Percentiles rank a stretch among this genome's conserved stretches.
phyloP scores from a whole-genome alignment of 1,140 invertebrate species.

The Trichogramma pretiosum region DNA sequence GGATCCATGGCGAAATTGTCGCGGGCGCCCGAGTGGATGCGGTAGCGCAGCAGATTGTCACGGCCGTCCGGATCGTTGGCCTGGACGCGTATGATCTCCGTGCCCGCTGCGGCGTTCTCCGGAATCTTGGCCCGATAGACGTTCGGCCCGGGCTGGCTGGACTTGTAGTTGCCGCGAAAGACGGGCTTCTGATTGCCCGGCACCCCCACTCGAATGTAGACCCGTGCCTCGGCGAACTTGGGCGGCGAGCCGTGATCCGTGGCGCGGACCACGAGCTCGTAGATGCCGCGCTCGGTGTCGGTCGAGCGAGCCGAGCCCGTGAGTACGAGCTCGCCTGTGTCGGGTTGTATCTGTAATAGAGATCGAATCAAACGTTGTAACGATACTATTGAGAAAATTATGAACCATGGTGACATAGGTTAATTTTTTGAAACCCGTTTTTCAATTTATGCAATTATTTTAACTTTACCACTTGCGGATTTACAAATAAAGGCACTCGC shows the following conservation, averaged over 20 bases:
- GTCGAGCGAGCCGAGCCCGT: conserved; percentile 54
- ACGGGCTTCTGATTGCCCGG: conserved; percentile 68
- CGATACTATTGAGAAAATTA: conserved; percentile 18
- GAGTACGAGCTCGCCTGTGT: conserved; percentile 62
- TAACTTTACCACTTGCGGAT: too few relatives aligned
- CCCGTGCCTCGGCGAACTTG: conserved; percentile 54
- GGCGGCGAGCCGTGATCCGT: conserved; percentile 64
- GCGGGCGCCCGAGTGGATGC: conserved; percentile 62
- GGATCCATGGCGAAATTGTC: conserved; percentile 74
- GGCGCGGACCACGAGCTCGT: conserved; percentile 59
- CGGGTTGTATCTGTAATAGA: conserved; percentile 53
- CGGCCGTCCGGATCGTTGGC: conserved; percentile 70
- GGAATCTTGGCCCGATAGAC: conserved; percentile 60
- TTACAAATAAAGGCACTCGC: too few relatives aligned
- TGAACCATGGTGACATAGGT: neutral
- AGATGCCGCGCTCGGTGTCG: conserved; percentile 64
- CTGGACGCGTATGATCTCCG: conserved; percentile 58
- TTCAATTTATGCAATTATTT: neutral
- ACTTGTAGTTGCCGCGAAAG: conserved; percentile 61
- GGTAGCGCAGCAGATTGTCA: conserved; percentile 60
- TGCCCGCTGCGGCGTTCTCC: conserved; percentile 61
- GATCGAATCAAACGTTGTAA: too few relatives aligned
- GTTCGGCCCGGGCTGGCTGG: conserved; percentile 49
- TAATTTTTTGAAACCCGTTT: neutral
- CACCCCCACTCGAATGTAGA: conserved; percentile 63